These are phyloP conservation scores for Melipona quadrifasciata DNA, from an alignment of 1,140 invertebrate genomes.

Conservation along the genomic window DNA sequence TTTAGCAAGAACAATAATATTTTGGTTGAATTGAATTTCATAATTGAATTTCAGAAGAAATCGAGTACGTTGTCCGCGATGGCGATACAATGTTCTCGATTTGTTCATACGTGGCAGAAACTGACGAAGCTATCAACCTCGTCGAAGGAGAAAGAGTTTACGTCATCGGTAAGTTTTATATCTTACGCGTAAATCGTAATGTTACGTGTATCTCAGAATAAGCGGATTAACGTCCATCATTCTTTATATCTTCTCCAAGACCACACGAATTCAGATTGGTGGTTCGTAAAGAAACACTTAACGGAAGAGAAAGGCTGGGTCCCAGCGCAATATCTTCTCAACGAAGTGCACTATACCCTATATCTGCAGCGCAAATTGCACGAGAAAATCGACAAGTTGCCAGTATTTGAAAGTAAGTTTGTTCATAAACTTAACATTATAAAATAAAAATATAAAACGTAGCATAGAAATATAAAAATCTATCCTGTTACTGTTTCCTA, in stretches of 20 bases:
- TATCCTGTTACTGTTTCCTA: not conserved
- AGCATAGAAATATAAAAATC: not conserved
- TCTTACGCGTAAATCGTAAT: not conserved
- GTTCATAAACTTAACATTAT: too few relatives aligned
- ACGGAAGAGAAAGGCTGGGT: conserved; percentile 96
- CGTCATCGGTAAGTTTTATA: conserved; percentile 85
- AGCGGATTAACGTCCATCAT: not conserved
- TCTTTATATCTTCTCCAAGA: conserved; percentile 78
- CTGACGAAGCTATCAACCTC: conserved; percentile 92
- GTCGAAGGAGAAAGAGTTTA: conserved; percentile 95
- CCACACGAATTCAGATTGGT: conserved; percentile 92
- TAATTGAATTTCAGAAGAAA: conserved; percentile 69
- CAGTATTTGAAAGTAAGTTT: conserved; percentile 94
- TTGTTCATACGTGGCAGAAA: conserved; percentile 93
- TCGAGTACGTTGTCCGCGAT: conserved; percentile 83
- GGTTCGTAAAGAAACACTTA: conserved; percentile 94
- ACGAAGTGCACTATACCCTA: conserved; percentile 89
- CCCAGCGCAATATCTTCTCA: conserved; percentile 93
- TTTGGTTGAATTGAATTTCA: conserved; percentile 37
- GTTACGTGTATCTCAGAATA: not conserved
- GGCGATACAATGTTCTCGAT: conserved; percentile 92
- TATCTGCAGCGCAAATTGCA: conserved; percentile 94
- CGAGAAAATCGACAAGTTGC: conserved; percentile 95
- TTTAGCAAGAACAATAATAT: too few relatives aligned
- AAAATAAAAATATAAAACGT: too few relatives aligned